Evolutionary conservation across 2,797 vertebrate species (phyloP).

Genomic region (Lacerta bilineata): DNA sequence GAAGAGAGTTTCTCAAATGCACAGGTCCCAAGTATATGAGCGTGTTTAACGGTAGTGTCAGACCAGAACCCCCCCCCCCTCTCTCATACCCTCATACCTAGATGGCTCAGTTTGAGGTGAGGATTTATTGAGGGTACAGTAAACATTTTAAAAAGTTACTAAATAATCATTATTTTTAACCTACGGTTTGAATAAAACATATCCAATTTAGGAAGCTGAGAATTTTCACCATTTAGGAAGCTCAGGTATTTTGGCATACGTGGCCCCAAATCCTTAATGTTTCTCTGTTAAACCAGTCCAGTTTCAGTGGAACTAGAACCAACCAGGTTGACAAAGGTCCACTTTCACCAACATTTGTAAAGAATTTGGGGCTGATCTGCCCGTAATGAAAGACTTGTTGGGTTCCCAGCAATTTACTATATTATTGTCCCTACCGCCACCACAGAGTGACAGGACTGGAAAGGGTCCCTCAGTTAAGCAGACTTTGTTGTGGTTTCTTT

Average conservation of each 20-base stretch:
- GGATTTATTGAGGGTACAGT: neutral
- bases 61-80: too few relatives aligned
- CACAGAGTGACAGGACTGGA: neutral
- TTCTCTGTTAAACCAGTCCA: neutral
- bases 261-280: neutral
- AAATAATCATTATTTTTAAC: neutral
- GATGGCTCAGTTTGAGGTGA: neutral
- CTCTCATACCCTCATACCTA: neutral
- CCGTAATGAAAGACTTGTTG: too few relatives aligned
- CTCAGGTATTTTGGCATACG: neutral
- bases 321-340: too few relatives aligned
- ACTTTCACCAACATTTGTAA: too few relatives aligned
- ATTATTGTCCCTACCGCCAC: too few relatives aligned
- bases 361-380: too few relatives aligned
- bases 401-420: too few relatives aligned
- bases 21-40: neutral
- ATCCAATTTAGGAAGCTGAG: neutral
- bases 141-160: neutral
- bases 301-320: neutral
- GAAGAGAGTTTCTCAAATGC: neutral
- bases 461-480: neutral
- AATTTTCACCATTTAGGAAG: neutral
- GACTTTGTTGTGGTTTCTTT: neutral
- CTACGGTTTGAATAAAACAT: too few relatives aligned
- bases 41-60: too few relatives aligned